A percentile compares a stretch with the other conserved stretches of the same genome.
Conservation (phyloP, 2,113 vertebrate genomes). For the Alosa alosa region DNA sequence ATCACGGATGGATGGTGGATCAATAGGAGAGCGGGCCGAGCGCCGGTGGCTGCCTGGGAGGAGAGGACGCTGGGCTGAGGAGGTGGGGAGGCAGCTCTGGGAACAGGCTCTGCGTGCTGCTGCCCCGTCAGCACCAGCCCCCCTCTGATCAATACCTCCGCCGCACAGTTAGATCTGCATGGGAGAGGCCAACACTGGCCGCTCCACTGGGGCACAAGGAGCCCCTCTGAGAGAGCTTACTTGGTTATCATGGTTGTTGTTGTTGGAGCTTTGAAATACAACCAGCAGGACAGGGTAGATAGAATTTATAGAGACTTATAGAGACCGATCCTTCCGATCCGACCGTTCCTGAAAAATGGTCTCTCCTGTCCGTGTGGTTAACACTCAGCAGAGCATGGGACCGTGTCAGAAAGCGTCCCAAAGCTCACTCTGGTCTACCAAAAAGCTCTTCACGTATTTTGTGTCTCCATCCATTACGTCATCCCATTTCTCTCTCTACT, state of each 20-base stretch:
- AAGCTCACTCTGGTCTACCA: background rate
- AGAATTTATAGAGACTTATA: no score
- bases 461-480: background rate
- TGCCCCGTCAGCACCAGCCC: slow-evolving; percentile 53
- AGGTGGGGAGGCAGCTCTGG: background rate
- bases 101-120: slow-evolving; percentile 12
- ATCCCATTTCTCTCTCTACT: background rate
- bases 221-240: background rate
- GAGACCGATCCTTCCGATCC: no score
- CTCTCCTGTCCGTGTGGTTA: background rate
- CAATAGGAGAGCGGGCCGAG: background rate
- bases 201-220: background rate
- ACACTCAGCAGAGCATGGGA: background rate
- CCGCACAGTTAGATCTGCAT: slow-evolving; percentile 33
- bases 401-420: background rate
- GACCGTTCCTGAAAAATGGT: background rate
- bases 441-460: background rate
- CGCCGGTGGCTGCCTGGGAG: background rate
- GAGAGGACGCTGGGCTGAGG: background rate
- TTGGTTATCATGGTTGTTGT: background rate
- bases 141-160: slow-evolving; percentile 51
- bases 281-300: no score
- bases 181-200: slow-evolving; percentile 24
- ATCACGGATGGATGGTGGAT: background rate
- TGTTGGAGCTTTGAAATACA: background rate